Conservation (phyloP, 2,888 invertebrate species). For the Pherbina coryleti region DNA sequence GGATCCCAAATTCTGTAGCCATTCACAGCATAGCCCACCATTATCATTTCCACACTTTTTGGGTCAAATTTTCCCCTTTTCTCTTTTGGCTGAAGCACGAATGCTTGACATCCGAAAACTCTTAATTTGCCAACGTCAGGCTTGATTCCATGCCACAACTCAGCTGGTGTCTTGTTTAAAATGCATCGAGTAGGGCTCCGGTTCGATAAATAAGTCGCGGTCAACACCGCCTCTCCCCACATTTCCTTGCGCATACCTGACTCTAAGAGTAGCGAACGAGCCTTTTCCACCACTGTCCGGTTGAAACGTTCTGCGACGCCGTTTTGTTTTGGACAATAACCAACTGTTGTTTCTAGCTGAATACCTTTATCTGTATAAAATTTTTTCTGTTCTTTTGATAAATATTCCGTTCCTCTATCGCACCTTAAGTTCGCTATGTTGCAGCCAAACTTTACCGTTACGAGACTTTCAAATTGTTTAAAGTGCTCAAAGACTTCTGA, state of each 20-base stretch:
- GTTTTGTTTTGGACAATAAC: constrained; percentile 42
- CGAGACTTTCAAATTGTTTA: constrained; percentile 35
- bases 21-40: too few species aligned
- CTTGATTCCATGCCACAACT: constrained; percentile 45
- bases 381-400: constrained; percentile 39
- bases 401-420: constrained; percentile 36
- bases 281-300: constrained; percentile 38
- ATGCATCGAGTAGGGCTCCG: constrained; percentile 30
- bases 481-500: constrained; percentile 41
- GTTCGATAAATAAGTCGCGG: constrained; percentile 33
- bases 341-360: constrained; percentile 41
- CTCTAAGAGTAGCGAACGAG: constrained; percentile 32
- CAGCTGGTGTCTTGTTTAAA: constrained; percentile 43
- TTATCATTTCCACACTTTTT: constrained; percentile 29
- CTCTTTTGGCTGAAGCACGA: constrained; percentile 46
- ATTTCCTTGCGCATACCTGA: constrained; percentile 36
- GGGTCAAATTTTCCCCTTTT: constrained; percentile 44
- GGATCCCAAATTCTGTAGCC: too few species aligned
- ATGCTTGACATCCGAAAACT: constrained; percentile 49
- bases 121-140: constrained; percentile 43
- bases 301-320: constrained; percentile 41
- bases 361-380: constrained; percentile 34
- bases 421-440: constrained; percentile 33
- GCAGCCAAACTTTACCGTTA: constrained; percentile 34
- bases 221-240: constrained; percentile 43